Evolutionary conservation across 1,140 invertebrate genomes (phyloP), one percentile per base, ranked within the genome.

Genomic region (Zaprionus inermis): DNA sequence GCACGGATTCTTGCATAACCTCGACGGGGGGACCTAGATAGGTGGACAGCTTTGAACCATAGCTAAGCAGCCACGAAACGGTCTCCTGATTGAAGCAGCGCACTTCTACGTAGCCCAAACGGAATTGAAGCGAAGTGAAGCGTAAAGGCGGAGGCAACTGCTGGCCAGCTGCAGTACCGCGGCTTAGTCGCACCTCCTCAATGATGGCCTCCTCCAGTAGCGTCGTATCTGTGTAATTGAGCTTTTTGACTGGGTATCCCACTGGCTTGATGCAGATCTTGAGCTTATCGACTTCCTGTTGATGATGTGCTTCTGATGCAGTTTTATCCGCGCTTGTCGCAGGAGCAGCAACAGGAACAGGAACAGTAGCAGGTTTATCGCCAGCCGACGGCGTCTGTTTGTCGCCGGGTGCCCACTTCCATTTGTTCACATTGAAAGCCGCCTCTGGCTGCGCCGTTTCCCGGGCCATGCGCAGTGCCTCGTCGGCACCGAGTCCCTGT

Each of bases 161-260:
- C 1, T 24, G 1, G 22, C 22, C 22, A 24, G 22, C 22, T 12
- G 18, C 18, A 4, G 18, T 2, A 18, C 1, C 18, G 11, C 18
- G 16, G 5, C 44, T 49, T 16, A 44, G 44, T 11, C 32, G 32
- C 6, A 75, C 44, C 34, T 75, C 58, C 1, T 41, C 49, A 3
- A 61, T 20, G 7, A 75, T 54, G n/a, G 66, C 67, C 54, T 75
- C 72, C 46, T 75, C 59, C n/a, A 75, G 59, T 22, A 54, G 41
- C 2, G 54, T 18, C 14, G 63, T 49, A 0, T 75, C 41, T 1
- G 58, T 14, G 12, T 52, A 28, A 18, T 5, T 64, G 3, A 75
- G 44, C n/a, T 12, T 52, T 5, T 18, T 32, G 4, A 28, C 7
- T 2, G 72, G 72, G 30, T 70, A 64, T 0, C 59, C 67, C 4